These are phyloP conservation scores for Rosalia funebris DNA, from an alignment of 2,888 invertebrate genomes.

Conservation along the genomic window DNA sequence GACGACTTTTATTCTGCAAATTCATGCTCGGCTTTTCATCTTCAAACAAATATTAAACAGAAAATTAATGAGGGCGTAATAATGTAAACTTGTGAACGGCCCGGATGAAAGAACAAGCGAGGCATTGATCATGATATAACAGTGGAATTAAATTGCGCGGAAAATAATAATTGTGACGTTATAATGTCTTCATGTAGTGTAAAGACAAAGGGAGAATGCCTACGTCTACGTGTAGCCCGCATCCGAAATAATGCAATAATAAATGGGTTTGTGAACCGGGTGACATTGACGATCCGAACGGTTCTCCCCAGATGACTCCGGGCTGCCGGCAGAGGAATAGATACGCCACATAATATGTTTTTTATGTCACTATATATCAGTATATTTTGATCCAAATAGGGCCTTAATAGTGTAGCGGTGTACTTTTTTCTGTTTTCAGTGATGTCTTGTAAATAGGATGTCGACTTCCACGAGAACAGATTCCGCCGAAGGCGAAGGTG, in stretches of 20 bases:
- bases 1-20: too few relatives aligned
- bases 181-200: conserved; percentile 18
- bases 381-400: too few relatives aligned
- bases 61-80: conserved; percentile 2
- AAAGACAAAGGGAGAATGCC: conserved; percentile 11
- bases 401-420: too few relatives aligned
- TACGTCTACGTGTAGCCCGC: not conserved
- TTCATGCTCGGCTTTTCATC: not conserved
- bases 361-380: too few relatives aligned
- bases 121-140: conserved; percentile 21
- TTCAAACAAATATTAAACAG: not conserved
- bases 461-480: too few relatives aligned
- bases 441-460: too few relatives aligned
- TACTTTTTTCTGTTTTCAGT: too few relatives aligned
- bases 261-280: not conserved
- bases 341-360: too few relatives aligned
- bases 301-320: not conserved
- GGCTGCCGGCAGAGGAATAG: not conserved
- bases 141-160: conserved; percentile 24
- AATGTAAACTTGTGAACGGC: not conserved
- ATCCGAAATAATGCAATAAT: conserved; percentile 6
- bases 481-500: too few relatives aligned
- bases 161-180: conserved; percentile 29
- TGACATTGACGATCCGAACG: not conserved
- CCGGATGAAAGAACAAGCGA: conserved; percentile 11